A percentile compares a stretch with the other conserved stretches of the same genome.
Evolutionary conservation across 2,113 vertebrate genomes (phyloP).

Genomic region (Delphinapterus leucas): DNA sequence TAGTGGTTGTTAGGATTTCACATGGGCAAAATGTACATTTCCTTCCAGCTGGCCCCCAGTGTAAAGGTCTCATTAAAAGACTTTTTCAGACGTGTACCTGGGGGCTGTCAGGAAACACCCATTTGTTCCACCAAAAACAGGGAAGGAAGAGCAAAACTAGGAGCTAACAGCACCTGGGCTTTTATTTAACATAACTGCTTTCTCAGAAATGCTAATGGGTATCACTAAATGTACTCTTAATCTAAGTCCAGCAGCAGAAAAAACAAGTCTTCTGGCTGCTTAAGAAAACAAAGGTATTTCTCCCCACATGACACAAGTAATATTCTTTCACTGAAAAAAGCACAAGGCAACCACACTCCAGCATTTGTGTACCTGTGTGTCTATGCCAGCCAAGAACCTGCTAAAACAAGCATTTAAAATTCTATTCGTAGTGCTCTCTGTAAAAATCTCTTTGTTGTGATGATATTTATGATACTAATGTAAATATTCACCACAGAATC

Average conservation of each 20-base stretch:
- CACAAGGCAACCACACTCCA: neutral
- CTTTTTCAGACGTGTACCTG: neutral
- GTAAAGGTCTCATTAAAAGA: constrained; percentile 20
- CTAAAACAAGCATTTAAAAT: neutral
- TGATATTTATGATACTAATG: neutral
- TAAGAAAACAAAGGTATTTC: constrained; percentile 14
- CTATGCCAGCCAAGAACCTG: neutral
- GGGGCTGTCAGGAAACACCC: neutral
- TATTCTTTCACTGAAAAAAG: constrained; percentile 2
- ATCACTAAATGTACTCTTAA: neutral
- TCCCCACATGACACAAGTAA: neutral
- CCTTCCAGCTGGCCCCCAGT: neutral
- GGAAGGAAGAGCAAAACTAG: neutral
- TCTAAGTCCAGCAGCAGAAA: neutral
- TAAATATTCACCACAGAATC: neutral
- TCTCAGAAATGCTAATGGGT: constrained; percentile 30
- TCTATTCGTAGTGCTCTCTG: neutral
- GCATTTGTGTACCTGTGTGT: neutral
- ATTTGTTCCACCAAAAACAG: constrained; percentile 17
- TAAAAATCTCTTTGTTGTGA: neutral
- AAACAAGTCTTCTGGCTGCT: neutral
- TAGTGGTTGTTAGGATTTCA: neutral
- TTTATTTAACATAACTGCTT: neutral
- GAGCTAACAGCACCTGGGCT: neutral
- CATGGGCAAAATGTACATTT: neutral